Conservation (phyloP, 2,113 vertebrate genomes). For the Dicerorhinus sumatrensis region DNA sequence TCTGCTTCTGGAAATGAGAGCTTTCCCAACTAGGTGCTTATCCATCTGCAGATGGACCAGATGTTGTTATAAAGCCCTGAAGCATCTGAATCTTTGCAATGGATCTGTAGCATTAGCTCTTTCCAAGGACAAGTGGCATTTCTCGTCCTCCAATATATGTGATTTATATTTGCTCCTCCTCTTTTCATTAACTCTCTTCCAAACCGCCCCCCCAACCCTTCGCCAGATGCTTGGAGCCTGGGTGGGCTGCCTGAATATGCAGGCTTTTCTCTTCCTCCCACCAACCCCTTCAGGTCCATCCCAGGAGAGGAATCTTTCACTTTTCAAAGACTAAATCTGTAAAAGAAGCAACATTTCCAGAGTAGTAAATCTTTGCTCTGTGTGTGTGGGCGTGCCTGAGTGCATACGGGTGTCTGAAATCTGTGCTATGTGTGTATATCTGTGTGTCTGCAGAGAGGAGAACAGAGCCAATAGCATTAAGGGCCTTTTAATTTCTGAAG, state of each 20-base stretch:
- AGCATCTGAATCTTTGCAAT: background rate
- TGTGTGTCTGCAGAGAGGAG: background rate
- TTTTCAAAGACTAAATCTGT: slow-evolving; percentile 62
- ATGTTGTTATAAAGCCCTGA: background rate
- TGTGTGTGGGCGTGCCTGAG: background rate
- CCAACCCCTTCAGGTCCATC: background rate
- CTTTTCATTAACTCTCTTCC: background rate
- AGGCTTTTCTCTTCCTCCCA: background rate
- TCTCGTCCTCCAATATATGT: background rate
- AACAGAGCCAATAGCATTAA: background rate
- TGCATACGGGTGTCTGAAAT: background rate
- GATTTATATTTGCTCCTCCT: slow-evolving; percentile 4
- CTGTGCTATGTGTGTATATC: background rate
- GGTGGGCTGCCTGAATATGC: background rate
- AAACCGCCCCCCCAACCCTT: accelerated
- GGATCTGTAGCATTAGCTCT: background rate
- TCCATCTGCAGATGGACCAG: background rate
- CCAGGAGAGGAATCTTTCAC: background rate
- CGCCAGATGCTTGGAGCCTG: slow-evolving; percentile 16
- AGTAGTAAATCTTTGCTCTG: background rate
- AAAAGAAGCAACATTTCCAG: background rate
- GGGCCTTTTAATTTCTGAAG: background rate
- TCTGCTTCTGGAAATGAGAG: background rate
- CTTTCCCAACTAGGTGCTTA: background rate
- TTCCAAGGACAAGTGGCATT: background rate